Evolutionary conservation across 2,113 vertebrate species (phyloP).

Genomic region (Struthidea cinerea): DNA sequence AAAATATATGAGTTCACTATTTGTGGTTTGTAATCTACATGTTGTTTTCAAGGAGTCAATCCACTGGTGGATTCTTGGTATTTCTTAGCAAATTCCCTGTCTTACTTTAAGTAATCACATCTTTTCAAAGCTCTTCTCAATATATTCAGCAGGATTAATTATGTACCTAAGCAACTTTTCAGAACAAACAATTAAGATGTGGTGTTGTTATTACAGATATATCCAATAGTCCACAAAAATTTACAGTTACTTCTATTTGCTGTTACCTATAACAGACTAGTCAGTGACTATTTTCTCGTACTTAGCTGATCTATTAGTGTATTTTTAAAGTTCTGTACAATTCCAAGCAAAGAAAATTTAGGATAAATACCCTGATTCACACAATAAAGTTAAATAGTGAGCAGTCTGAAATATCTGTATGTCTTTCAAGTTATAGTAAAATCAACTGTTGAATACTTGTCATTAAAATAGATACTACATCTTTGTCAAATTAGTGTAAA

Average conservation of each 20-base stretch:
- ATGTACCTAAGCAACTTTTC: background rate
- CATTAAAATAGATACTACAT: background rate
- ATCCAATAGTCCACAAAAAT: background rate
- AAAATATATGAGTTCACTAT: background rate
- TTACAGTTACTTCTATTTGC: background rate
- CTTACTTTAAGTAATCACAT: background rate
- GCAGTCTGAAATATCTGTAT: background rate
- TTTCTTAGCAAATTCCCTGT: background rate
- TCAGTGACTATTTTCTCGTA: background rate
- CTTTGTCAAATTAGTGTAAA: background rate
- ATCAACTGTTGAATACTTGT: background rate
- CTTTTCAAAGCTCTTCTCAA: background rate
- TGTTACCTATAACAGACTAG: background rate
- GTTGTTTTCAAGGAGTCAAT: background rate
- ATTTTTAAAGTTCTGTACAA: background rate
- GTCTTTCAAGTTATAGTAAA: background rate
- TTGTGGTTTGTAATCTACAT: background rate
- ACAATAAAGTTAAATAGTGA: background rate
- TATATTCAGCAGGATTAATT: background rate
- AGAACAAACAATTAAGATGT: background rate
- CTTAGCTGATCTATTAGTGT: background rate
- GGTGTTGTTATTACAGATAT: background rate
- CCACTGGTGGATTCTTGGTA: background rate
- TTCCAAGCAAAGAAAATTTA: background rate
- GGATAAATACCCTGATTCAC: background rate